phyloP scores from a whole-genome alignment of 2,797 vertebrate species.

The Poliocrania exsul region DNA sequence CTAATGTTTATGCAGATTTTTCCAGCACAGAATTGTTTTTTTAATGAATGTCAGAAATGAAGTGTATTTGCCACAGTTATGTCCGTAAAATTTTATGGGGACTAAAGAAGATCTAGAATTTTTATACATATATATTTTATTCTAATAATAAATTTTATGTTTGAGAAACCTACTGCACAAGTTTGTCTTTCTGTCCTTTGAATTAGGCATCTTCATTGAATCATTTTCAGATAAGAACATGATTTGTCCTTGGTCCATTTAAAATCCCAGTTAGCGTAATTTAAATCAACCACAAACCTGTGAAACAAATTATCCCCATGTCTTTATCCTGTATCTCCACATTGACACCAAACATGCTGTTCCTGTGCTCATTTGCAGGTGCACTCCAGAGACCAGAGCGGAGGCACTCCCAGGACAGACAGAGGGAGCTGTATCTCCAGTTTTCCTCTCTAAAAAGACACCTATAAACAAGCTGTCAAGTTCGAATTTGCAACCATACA shows the following conservation, averaged over 20 bases:
- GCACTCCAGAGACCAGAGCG: neutral
- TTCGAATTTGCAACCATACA: neutral
- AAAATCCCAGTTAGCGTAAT: neutral
- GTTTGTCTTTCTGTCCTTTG: neutral
- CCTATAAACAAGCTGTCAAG: neutral
- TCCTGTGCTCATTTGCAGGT: neutral
- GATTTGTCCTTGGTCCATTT: neutral
- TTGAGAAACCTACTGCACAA: neutral
- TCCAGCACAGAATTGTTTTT: neutral
- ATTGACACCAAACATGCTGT: neutral
- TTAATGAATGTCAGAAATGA: neutral
- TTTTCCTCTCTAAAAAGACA: constrained; percentile 39
- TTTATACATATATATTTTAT: neutral
- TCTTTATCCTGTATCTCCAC: neutral
- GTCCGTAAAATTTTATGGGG: neutral
- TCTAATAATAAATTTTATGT: neutral
- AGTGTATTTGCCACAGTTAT: neutral
- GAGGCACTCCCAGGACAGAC: constrained; percentile 29
- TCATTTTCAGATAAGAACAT: neutral
- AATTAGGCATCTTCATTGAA: neutral
- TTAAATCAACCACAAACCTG: neutral
- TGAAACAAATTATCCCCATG: neutral
- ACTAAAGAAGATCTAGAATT: neutral
- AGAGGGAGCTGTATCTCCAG: constrained; percentile 65
- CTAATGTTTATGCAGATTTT: neutral